A percentile compares a stretch with the other conserved stretches of the same genome.
These are phyloP conservation scores for Cossypha caffra DNA, from an alignment of 2,797 vertebrate genomes.

Conservation along the genomic window DNA sequence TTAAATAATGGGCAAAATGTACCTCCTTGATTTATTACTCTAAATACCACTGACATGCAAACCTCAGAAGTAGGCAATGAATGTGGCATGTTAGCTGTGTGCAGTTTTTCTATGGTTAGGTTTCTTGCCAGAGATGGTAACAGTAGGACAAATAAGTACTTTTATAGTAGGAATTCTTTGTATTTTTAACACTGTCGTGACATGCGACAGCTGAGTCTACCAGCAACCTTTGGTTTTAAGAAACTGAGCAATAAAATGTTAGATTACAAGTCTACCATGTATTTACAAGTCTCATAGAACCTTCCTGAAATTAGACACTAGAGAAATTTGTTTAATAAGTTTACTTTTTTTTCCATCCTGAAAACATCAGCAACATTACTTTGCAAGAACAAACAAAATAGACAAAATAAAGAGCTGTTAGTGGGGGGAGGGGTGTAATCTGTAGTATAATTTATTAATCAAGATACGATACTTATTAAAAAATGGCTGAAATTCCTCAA, in stretches of 20 bases:
- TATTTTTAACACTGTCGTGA: conserved; percentile 50
- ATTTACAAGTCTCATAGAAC: neutral
- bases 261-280: neutral
- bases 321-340: neutral
- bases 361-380: neutral
- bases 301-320: neutral
- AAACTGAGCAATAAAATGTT: conserved; percentile 68
- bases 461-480: neutral
- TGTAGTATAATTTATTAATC: neutral
- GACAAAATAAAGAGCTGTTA: neutral
- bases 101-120: neutral
- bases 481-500: neutral
- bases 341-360: neutral
- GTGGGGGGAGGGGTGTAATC: fast-evolving
- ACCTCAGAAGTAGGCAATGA: neutral
- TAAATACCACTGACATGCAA: neutral
- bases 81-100: neutral
- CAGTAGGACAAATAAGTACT: conserved; percentile 8
- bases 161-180: neutral
- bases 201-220: neutral
- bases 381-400: neutral
- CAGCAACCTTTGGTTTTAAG: conserved; percentile 52
- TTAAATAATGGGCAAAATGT: neutral
- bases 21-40: neutral
- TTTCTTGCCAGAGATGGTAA: neutral